Conservation (phyloP, 2,113 vertebrate genomes). For the Columba livia region DNA sequence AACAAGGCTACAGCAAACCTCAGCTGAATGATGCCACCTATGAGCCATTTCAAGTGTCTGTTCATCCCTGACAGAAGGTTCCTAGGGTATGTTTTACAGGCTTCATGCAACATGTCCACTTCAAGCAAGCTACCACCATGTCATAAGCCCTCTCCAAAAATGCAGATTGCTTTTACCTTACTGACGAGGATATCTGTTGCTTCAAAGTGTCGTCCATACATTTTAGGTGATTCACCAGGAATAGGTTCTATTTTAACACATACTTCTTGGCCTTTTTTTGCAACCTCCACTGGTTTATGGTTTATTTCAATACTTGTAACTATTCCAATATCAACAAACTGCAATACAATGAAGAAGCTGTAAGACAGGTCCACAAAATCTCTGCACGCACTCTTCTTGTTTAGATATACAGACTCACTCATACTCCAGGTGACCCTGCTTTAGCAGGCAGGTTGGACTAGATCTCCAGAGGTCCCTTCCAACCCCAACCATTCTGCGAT, state of each 20-base stretch:
- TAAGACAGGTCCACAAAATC: neutral
- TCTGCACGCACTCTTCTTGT: accelerated
- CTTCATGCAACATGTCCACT: neutral
- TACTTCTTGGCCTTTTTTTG: slow-evolving; percentile 97
- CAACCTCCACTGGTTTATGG: slow-evolving; percentile 91
- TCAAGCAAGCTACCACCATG: neutral
- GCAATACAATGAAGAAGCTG: slow-evolving; percentile 27
- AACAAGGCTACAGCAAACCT: neutral
- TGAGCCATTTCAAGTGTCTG: accelerated
- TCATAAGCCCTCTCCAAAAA: neutral
- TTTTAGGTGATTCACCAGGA: slow-evolving; percentile 97
- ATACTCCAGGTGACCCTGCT: no score
- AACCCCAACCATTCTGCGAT: no score
- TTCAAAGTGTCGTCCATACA: slow-evolving; percentile 97
- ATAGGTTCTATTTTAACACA: slow-evolving; percentile 98
- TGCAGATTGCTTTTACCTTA: slow-evolving; percentile 78
- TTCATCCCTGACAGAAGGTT: neutral
- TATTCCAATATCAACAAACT: slow-evolving; percentile 97
- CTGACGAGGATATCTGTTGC: slow-evolving; percentile 94
- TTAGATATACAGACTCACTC: neutral
- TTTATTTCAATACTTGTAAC: slow-evolving; percentile 98
- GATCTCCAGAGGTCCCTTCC: no score
- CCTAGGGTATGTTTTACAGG: neutral
- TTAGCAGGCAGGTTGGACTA: no score
- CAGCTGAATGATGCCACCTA: accelerated